Evolutionary conservation across 2,113 vertebrate genomes (phyloP).

Genomic region (Dasyurus viverrinus): DNA sequence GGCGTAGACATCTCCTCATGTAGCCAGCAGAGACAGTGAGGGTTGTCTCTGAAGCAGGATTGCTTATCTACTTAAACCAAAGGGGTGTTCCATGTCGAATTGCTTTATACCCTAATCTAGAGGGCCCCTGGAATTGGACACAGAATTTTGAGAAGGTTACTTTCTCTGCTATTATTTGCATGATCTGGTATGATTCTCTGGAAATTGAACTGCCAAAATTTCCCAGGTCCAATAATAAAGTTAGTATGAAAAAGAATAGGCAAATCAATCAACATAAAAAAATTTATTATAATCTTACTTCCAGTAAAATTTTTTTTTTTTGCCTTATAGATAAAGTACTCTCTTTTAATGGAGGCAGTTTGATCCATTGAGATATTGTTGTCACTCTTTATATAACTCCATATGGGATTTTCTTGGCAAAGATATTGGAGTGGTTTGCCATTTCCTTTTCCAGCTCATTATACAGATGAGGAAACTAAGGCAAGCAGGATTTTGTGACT

Average conservation of each 20-base stretch:
- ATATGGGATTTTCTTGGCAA: background rate
- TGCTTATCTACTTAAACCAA: background rate
- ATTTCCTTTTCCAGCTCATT: background rate
- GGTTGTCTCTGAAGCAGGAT: background rate
- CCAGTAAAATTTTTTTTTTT: background rate
- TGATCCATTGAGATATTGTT: background rate
- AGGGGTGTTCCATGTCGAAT: background rate
- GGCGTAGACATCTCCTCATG: background rate
- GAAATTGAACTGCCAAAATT: conserved; percentile 49
- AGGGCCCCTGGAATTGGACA: background rate
- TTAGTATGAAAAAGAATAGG: background rate
- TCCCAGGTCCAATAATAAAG: background rate
- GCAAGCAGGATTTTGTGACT: background rate
- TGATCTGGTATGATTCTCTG: conserved; percentile 59
- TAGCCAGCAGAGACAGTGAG: background rate
- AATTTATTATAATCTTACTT: background rate
- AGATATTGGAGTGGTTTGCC: background rate
- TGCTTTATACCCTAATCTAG: background rate
- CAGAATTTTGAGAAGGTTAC: conserved; percentile 16
- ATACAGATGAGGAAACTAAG: background rate
- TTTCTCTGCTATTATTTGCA: conserved; percentile 36
- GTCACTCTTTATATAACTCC: background rate
- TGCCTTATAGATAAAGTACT: background rate
- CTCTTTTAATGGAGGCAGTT: background rate
- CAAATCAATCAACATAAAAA: background rate